A percentile compares a stretch with the other conserved stretches of the same genome.
Evolutionary conservation across 1,140 invertebrate genomes (phyloP).

Genomic region (Orussus abietinus): DNA sequence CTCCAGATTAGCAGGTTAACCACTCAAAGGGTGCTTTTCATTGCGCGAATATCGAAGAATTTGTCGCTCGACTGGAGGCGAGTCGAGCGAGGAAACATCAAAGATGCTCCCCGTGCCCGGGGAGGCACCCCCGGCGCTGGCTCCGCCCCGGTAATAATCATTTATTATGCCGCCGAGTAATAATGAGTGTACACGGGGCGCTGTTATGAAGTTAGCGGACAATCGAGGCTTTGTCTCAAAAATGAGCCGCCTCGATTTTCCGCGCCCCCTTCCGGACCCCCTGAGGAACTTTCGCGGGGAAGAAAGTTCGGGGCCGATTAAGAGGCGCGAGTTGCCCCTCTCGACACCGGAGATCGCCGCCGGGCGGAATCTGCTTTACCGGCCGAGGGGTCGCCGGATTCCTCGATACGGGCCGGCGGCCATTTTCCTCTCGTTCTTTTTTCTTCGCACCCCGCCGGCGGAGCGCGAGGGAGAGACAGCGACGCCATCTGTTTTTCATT

Average conservation of each 20-base stretch:
- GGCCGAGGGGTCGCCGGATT: no score
- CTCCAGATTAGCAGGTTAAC: slow-evolving; percentile 20
- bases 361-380: no score
- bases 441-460: not conserved
- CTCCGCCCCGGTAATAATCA: slow-evolving; percentile 45
- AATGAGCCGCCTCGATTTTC: no score
- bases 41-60: slow-evolving; percentile 53
- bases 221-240: slow-evolving; percentile 53
- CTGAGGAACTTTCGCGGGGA: slow-evolving; percentile 30
- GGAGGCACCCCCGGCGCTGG: slow-evolving; percentile 3
- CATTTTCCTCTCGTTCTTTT: slow-evolving; percentile 6
- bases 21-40: slow-evolving; percentile 44
- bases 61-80: slow-evolving; percentile 48
- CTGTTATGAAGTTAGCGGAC: slow-evolving; percentile 39
- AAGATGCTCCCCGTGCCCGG: slow-evolving; percentile 33
- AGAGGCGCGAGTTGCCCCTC: no score
- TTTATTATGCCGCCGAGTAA: slow-evolving; percentile 48
- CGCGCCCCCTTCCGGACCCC: slow-evolving; percentile 14
- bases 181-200: slow-evolving; percentile 39
- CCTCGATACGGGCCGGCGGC: slow-evolving; percentile 6
- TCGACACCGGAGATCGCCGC: no score
- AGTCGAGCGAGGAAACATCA: slow-evolving; percentile 46
- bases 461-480: slow-evolving; percentile 12
- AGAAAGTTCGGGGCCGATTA: no score
- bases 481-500: slow-evolving; percentile 36